These are phyloP conservation scores for Petrocephalus zakoni DNA, from an alignment of 2,113 vertebrate genomes.

Conservation along the genomic window DNA sequence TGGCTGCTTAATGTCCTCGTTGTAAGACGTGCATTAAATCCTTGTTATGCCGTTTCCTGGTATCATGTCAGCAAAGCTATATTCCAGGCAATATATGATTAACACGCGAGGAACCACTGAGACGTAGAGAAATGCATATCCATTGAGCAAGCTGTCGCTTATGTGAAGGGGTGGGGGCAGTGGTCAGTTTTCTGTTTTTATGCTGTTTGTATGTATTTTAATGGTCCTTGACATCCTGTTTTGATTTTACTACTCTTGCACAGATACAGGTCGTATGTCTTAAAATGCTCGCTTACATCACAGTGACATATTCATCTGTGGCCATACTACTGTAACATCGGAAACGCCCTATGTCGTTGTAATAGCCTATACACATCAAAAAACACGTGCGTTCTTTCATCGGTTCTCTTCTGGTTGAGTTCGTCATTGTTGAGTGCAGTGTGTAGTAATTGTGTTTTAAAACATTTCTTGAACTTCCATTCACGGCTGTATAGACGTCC, in stretches of 20 bases:
- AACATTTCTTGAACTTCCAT: background rate
- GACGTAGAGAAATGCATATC: background rate
- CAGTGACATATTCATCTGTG: background rate
- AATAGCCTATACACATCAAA: background rate
- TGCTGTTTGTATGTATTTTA: background rate
- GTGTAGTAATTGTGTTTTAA: background rate
- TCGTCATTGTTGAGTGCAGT: background rate
- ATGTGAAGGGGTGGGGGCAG: background rate
- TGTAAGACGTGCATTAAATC: background rate
- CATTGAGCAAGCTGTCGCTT: background rate
- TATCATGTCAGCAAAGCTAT: background rate
- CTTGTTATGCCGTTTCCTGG: background rate
- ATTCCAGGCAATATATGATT: background rate
- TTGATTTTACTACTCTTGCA: background rate
- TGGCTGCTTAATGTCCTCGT: background rate
- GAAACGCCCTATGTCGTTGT: background rate
- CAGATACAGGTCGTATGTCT: background rate
- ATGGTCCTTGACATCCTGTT: background rate
- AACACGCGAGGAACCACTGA: background rate
- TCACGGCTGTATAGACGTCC: background rate
- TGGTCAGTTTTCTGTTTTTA: background rate
- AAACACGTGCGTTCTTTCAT: background rate
- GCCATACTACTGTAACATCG: background rate
- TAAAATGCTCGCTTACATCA: background rate
- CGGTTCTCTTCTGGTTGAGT: background rate